Conservation (phyloP, 2,888 invertebrate genomes). For the Saturnia japonica region DNA sequence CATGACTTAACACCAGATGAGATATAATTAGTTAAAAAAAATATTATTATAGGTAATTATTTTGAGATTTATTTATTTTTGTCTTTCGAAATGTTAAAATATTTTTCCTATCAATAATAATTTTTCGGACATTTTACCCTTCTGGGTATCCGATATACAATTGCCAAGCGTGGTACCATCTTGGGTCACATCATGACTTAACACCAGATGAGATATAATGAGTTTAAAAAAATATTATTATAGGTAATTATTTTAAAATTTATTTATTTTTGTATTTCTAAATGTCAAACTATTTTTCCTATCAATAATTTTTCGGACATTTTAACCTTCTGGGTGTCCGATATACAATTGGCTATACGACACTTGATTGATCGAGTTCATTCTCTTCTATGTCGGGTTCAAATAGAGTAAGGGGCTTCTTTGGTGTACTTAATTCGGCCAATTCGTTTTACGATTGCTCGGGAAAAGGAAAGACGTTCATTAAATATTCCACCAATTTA, state of each 20-base stretch:
- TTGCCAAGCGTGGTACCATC: no score
- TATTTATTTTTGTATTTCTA: background rate
- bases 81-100: no score
- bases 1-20: no score
- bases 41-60: no score
- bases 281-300: background rate
- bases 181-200: no score
- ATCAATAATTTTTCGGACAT: slow-evolving; percentile 3
- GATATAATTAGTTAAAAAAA: no score
- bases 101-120: no score
- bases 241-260: background rate
- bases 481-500: slow-evolving; percentile 10
- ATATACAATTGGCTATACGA: slow-evolving; percentile 15
- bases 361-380: slow-evolving; percentile 20
- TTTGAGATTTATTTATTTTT: no score
- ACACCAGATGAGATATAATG: no score
- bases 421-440: slow-evolving; percentile 20
- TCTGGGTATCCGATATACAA: no score
- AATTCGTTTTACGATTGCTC: slow-evolving; percentile 17
- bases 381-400: slow-evolving; percentile 19
- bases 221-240: no score
- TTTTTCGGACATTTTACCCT: no score
- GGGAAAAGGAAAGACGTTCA: slow-evolving; percentile 1
- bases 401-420: slow-evolving; percentile 9
- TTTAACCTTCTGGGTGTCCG: background rate